A percentile compares a stretch with the other conserved stretches of the same genome.
phyloP scores from a whole-genome alignment of 2,113 vertebrate genomes.

The Callocephalon fimbriatum region DNA sequence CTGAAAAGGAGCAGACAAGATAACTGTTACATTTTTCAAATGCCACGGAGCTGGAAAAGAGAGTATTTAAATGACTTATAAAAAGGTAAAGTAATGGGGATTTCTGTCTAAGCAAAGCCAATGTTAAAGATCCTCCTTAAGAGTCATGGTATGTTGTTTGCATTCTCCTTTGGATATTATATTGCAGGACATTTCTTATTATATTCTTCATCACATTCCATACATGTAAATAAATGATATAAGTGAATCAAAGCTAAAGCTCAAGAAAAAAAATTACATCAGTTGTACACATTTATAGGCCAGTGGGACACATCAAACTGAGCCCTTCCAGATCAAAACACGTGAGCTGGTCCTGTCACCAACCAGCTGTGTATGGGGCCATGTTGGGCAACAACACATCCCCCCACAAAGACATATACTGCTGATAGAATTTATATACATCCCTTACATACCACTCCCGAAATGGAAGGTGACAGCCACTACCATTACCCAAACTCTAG shows the following conservation, averaged over 20 bases:
- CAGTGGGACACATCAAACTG: background rate
- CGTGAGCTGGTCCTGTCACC: accelerated
- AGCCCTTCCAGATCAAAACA: background rate
- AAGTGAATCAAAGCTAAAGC: background rate
- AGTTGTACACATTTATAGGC: background rate
- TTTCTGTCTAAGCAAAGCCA: background rate
- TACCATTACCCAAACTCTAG: background rate
- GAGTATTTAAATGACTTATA: background rate
- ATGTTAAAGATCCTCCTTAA: background rate
- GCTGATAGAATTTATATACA: background rate
- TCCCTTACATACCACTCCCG: background rate
- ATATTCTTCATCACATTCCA: background rate
- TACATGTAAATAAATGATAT: background rate
- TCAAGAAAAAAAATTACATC: background rate
- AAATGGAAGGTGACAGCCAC: background rate
- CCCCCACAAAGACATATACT: background rate
- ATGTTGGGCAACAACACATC: accelerated
- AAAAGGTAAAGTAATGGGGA: background rate
- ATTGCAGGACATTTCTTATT: background rate
- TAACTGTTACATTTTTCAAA: background rate
- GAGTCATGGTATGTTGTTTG: background rate
- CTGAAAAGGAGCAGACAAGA: background rate
- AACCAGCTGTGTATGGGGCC: accelerated
- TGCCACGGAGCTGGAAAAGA: background rate
- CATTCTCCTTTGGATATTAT: background rate